Evolutionary conservation across 1,140 invertebrate species (phyloP), one percentile per base, ranked within the genome.

Genomic region (Globodera rostochiensis): DNA sequence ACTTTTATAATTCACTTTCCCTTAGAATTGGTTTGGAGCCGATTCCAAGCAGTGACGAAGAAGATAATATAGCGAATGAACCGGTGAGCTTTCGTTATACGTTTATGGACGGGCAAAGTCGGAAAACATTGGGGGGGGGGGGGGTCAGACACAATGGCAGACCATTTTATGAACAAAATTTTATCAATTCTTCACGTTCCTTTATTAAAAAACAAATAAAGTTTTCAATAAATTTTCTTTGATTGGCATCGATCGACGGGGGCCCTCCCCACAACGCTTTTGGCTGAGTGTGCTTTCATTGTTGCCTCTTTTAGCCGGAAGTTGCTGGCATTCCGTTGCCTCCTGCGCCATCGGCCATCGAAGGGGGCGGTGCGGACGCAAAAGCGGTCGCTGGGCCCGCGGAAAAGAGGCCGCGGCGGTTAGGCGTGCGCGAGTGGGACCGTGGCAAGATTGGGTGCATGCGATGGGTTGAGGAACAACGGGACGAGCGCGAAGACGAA

Each of bases 401-500:
- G 69, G n/a, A 69, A 36, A 86, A 83, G 45, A 87, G 64, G 57
- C 36, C 36, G 36, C 60, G 19, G 50, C 45, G 57, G 46, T 84
- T 75, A 47, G 84, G 80, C 8, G 57, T 84, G 11, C 85, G 84
- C 15, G 84, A 85, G 50, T 85, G 84, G 84, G 84, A 85, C 73
- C 46, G 73, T n/a, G 84, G 76, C 46, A 85, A 85, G 45, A 50
- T 79, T 46, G 85, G 84, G 11, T 74, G 86, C 69, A 73, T 47
- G 69, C 70, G 64, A n/a, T 85, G 84, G 84, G 77, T 84, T 67
- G 45, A 64, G 25, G 19, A 53, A 53, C 84, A 86, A 19, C 79
- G 85, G n/a, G 85, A 86, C 6, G 84, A 86, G 8, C 79, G 84
- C n/a, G 82, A 85, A 21, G 84, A 85, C 19, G 84, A 85, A 67